These are phyloP conservation scores for Trissoscelio sp. DNA, from an alignment of 2,888 invertebrate genomes.

Conservation along the genomic window DNA sequence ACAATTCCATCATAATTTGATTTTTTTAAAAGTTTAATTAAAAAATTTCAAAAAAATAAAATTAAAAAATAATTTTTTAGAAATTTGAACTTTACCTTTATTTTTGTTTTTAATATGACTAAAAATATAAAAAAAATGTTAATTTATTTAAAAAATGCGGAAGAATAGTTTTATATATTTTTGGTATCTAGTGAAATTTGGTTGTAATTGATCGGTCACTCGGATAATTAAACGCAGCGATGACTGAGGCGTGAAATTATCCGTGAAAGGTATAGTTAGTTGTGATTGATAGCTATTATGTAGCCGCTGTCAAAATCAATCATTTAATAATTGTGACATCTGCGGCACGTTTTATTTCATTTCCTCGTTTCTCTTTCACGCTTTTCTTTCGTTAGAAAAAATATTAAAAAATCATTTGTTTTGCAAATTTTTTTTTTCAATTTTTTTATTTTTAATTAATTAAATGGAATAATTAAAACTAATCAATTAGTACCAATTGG, in stretches of 20 bases:
- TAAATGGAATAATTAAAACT: no score
- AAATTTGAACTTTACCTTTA: neutral
- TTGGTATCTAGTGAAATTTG: slow-evolving; percentile 10
- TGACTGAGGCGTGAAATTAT: slow-evolving; percentile 36
- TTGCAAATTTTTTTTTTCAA: no score
- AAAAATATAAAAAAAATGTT: no score
- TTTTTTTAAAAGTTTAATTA: neutral
- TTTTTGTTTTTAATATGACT: no score
- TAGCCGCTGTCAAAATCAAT: slow-evolving; percentile 33
- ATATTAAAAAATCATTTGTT: neutral
- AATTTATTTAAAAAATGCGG: no score
- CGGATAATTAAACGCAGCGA: slow-evolving; percentile 19
- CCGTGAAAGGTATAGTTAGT: slow-evolving; percentile 43
- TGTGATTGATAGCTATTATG: slow-evolving; percentile 35
- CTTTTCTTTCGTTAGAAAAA: slow-evolving; percentile 30
- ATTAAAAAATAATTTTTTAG: no score
- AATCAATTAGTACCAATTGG: no score
- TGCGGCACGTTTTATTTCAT: neutral
- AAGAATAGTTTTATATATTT: no score
- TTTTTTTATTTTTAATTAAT: no score
- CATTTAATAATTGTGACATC: slow-evolving; percentile 27
- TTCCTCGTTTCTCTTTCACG: slow-evolving; percentile 16
- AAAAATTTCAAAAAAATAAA: no score
- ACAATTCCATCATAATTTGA: no score
- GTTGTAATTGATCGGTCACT: slow-evolving; percentile 16